Evolutionary conservation across 2,888 invertebrate species (phyloP), one percentile per base, ranked within the genome.

Genomic region (Cyaniris semiargus): DNA sequence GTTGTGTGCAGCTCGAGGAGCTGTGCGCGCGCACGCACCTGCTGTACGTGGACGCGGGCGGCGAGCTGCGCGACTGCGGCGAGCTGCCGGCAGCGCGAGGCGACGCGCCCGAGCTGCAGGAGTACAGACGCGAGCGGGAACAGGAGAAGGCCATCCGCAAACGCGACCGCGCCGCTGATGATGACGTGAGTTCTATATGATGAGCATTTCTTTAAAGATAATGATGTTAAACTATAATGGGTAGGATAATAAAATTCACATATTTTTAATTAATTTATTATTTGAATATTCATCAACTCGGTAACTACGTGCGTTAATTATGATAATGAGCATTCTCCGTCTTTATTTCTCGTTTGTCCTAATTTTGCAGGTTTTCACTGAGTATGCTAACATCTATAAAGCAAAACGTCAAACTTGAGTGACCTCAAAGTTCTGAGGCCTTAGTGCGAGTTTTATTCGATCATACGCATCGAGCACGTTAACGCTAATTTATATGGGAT

Each of bases 41-140:
- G 90, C 91, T 97, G 85, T 97, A 96, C 89, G 94, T 97, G 84
- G 96, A 97, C 81, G 93, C 95, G 79, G 96, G 96, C 86, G 97
- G 97, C 86, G 95, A 95, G 58, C 94, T 97, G 81, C 96, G 97
- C 83, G 97, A 97, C 92, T 97, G 97, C 90, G 95, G 96, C 79
- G 96, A 97, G 85, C 93, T 97, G 84, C 97, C 97, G 8, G 90
- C 92, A 27, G 93, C 94, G 27, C 84, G 86, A 78, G 96, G 95
- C 79, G 96, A 97, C 87, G 96, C 96, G 38, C 97, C 97, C 85
- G 95, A 97, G 80, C 96, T 97, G 58, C 96, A 96, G 86, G 97
- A 97, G 89, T 97, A 97, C 90, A 96, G 97, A 85, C 94, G 95
- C 81, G 80, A 85, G 83, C 60, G 79, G 79, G 82, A 81, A 78